Percentiles rank a stretch among this genome's conserved stretches.
Evolutionary conservation across 30 jellyfish, hydroid and myxozoan genomes (phyloP).

Genomic region (Sanderia malayensis): DNA sequence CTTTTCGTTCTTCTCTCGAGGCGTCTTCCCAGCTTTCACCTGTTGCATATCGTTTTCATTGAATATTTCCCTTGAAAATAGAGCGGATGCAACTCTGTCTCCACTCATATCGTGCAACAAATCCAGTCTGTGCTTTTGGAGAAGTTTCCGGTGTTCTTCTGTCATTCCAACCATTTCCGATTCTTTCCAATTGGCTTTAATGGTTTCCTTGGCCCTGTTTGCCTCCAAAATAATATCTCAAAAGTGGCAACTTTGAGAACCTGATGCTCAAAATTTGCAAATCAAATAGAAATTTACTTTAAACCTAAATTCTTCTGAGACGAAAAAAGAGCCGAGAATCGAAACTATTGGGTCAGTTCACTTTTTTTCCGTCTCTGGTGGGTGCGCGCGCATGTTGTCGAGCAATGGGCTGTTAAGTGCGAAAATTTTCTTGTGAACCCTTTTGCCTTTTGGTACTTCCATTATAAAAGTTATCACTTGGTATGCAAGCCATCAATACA

Average conservation of each 20-base stretch:
- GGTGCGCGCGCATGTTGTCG: no score
- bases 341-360: no score
- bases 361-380: no score
- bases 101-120: conserved; percentile 64
- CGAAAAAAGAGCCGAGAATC: no score
- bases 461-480: not conserved
- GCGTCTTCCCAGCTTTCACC: conserved; percentile 42
- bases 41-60: conserved; percentile 66
- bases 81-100: conserved; percentile 59
- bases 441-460: not conserved
- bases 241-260: no score
- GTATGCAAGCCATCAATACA: conserved; percentile 5
- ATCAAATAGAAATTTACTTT: no score
- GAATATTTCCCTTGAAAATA: conserved; percentile 43
- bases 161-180: conserved; percentile 78
- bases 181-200: no score
- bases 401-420: no score
- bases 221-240: no score
- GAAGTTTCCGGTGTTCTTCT: conserved; percentile 65
- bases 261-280: no score
- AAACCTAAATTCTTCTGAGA: no score
- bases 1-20: conserved; percentile 69
- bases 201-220: no score
- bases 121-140: conserved; percentile 69
- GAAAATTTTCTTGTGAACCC: not conserved